Evolutionary conservation across 2,797 vertebrate genomes (phyloP).

Genomic region (Falco concolor): DNA sequence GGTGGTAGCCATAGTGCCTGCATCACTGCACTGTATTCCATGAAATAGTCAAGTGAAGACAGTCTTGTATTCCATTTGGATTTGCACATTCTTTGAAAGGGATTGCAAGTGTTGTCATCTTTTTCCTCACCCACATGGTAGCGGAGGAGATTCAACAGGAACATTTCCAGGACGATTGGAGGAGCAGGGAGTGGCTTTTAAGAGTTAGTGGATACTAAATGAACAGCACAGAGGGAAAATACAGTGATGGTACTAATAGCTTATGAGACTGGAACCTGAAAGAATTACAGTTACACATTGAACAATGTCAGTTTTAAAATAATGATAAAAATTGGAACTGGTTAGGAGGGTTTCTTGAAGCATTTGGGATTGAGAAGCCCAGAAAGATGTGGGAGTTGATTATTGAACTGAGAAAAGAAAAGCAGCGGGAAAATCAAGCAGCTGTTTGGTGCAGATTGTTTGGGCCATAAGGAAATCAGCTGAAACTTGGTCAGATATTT

Average conservation of each 20-base stretch:
- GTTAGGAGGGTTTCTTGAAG: background rate
- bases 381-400: background rate
- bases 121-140: accelerated
- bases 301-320: background rate
- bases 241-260: background rate
- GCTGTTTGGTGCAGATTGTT: background rate
- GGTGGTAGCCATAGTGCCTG: background rate
- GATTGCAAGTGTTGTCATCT: background rate
- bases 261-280: background rate
- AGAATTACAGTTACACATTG: background rate
- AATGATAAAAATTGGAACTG: background rate
- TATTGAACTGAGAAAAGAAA: background rate
- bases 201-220: background rate
- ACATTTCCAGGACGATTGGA: background rate
- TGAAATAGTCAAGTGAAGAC: background rate
- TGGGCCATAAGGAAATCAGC: background rate
- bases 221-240: background rate
- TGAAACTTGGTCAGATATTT: background rate
- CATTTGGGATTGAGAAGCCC: background rate
- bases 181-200: background rate
- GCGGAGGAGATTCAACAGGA: background rate
- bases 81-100: background rate
- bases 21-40: background rate
- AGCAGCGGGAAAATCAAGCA: background rate
- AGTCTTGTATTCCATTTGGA: background rate